phyloP scores from a whole-genome alignment of 2,113 vertebrate species.

The Lepus americanus region DNA sequence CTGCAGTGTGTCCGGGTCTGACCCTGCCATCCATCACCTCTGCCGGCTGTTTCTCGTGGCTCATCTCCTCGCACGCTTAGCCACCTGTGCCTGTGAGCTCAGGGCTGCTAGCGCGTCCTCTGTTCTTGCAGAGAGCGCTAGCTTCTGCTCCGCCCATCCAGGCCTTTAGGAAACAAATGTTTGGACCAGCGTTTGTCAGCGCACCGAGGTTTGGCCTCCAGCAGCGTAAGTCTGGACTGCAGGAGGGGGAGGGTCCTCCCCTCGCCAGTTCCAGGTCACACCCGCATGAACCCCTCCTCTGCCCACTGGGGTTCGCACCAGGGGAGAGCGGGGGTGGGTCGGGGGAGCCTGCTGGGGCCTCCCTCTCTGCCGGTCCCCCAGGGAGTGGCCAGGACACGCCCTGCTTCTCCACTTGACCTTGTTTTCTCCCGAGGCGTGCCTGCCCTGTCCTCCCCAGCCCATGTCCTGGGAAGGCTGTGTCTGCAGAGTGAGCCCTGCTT shows the following conservation, averaged over 20 bases:
- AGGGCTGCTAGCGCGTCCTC: background rate
- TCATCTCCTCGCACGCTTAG: background rate
- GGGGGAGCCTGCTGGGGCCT: background rate
- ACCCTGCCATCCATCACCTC: background rate
- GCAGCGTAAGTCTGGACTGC: accelerated
- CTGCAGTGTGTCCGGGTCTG: background rate
- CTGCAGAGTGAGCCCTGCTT: no score
- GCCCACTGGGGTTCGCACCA: accelerated
- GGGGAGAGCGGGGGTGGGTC: accelerated
- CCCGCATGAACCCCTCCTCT: accelerated
- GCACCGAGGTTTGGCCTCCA: background rate
- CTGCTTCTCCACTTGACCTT: no score
- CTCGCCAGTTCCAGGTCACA: accelerated
- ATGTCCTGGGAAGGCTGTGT: background rate
- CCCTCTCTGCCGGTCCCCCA: background rate
- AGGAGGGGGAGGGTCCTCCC: background rate
- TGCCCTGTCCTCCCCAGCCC: accelerated
- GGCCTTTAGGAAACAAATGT: background rate
- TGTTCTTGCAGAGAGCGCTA: background rate
- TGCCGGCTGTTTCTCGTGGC: accelerated
- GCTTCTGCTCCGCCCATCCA: background rate
- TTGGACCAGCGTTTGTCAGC: background rate
- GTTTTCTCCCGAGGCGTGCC: no score
- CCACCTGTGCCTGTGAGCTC: accelerated
- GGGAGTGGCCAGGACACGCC: no score